phyloP scores from a whole-genome alignment of 1,140 invertebrate species.

The Drosophila fuyamai region DNA sequence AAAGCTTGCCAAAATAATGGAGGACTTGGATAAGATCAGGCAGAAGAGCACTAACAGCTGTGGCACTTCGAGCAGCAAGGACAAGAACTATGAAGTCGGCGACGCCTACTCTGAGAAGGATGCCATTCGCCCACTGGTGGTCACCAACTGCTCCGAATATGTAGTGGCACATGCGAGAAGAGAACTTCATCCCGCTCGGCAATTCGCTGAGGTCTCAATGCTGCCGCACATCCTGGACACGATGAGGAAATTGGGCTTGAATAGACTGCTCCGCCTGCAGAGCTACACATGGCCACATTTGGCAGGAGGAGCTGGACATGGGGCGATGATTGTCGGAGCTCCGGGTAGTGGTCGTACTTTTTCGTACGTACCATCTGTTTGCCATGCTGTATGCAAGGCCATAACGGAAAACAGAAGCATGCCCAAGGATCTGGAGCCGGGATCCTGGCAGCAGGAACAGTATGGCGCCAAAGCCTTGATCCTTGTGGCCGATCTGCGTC shows the following conservation, averaged over 20 bases:
- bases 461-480: constrained; percentile 34
- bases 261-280: constrained; percentile 46
- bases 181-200: constrained; percentile 14
- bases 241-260: constrained; percentile 41
- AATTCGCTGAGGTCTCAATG: constrained; percentile 34
- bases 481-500: constrained; percentile 23
- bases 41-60: background rate
- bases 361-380: constrained; percentile 55
- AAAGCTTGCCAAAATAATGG: background rate
- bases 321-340: constrained; percentile 52
- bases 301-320: constrained; percentile 10
- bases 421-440: background rate
- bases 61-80: background rate
- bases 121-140: constrained; percentile 12
- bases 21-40: background rate
- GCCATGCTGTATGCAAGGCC: constrained; percentile 20
- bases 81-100: background rate
- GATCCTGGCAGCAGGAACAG: background rate
- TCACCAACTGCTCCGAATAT: constrained; percentile 44
- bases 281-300: constrained; percentile 63
- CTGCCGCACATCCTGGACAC: constrained; percentile 31
- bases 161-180: constrained; percentile 35
- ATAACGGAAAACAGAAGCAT: background rate
- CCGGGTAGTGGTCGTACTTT: constrained; percentile 61
- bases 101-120: background rate